Conservation (phyloP, 2,797 vertebrate genomes). For the Centropyge bicolor region DNA sequence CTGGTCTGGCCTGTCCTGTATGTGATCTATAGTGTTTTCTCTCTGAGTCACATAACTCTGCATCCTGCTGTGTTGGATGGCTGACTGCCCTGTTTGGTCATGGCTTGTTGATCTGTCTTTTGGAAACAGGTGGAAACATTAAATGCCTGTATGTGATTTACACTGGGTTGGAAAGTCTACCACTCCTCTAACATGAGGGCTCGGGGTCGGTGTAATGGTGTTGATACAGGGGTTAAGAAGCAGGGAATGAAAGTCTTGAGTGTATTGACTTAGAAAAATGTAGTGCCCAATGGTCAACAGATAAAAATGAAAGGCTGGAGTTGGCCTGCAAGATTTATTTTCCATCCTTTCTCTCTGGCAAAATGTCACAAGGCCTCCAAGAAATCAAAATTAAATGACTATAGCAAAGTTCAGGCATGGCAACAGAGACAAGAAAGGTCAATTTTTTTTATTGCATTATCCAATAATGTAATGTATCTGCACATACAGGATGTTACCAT, state of each 20-base stretch:
- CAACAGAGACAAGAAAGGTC: neutral
- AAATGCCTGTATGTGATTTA: neutral
- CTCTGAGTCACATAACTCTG: neutral
- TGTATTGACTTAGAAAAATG: neutral
- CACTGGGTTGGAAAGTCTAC: neutral
- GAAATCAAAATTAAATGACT: neutral
- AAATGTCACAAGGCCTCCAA: neutral
- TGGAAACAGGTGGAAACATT: slow-evolving; percentile 26
- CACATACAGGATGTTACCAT: neutral
- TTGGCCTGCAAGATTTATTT: neutral
- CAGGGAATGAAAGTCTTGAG: neutral
- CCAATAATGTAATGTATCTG: neutral
- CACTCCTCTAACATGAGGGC: neutral
- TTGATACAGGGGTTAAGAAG: neutral
- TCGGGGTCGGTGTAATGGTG: neutral
- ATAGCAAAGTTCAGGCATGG: neutral
- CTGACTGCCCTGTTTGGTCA: slow-evolving; percentile 21
- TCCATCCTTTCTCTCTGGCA: neutral
- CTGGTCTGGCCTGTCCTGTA: slow-evolving; percentile 43
- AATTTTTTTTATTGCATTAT: neutral
- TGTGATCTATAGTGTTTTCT: slow-evolving; percentile 43
- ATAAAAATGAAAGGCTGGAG: neutral
- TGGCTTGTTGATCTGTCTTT: slow-evolving; percentile 46
- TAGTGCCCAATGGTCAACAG: neutral
- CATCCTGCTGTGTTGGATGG: slow-evolving; percentile 36